Evolutionary conservation across 2,113 vertebrate genomes (phyloP).

Genomic region (Vanacampus margaritifer): DNA sequence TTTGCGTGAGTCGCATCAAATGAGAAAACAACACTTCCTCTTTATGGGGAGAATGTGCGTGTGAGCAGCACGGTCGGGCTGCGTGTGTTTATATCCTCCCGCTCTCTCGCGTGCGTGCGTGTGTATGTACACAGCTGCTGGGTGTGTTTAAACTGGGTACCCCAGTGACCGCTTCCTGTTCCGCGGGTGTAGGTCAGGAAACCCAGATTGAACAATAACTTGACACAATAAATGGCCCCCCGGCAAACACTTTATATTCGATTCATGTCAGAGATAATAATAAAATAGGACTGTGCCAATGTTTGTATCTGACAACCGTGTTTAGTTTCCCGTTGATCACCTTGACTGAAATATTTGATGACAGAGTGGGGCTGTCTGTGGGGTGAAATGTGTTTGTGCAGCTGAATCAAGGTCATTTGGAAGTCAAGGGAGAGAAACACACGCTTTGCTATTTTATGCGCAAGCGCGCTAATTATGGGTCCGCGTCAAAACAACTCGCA

Average conservation of each 20-base stretch:
- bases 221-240: not conserved
- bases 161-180: constrained; percentile 57
- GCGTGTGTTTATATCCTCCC: constrained; percentile 24
- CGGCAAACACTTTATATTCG: not conserved
- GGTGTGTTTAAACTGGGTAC: constrained; percentile 47
- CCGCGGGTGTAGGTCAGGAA: constrained; percentile 49
- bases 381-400: constrained; percentile 17
- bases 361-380: constrained; percentile 7
- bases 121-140: constrained; percentile 46
- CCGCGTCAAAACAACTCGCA: not conserved
- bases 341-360: constrained; percentile 8
- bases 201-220: constrained; percentile 44
- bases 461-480: not conserved
- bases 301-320: not conserved
- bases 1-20: constrained; percentile 58
- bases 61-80: constrained; percentile 46
- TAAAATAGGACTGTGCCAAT: not conserved
- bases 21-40: constrained; percentile 66
- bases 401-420: constrained; percentile 14
- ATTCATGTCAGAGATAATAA: not conserved
- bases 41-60: constrained; percentile 48
- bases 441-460: not conserved
- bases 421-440: not conserved
- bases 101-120: constrained; percentile 18
- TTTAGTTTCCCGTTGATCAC: constrained; percentile 5